Evolutionary conservation across 2,113 vertebrate genomes (phyloP), one percentile per base, ranked within the genome.

Genomic region (Ctenodactylus gundi): DNA sequence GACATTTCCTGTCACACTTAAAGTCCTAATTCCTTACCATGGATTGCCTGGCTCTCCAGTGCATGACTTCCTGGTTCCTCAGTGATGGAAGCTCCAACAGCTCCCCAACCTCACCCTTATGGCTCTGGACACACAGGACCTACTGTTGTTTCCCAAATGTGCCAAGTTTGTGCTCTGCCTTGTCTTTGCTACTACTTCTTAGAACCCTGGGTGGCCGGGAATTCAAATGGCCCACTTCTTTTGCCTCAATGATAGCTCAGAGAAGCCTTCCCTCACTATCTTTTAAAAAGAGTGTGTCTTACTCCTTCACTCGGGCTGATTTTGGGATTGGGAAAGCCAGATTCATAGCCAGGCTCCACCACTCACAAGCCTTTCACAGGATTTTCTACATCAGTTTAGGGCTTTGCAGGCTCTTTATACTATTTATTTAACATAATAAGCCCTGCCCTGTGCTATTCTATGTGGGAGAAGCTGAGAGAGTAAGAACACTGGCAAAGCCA

Each of bases 81-180:
- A 3, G 18, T 39, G 62, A 49, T 58, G 44, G 57, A 62, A 25
- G 7, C 0, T 6, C 46, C 36, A 75, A 49, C 49, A 49, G 55
- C 81, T 58, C 46, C 31, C 10, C 25, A 41, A 34, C 68, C 67
- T 25, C 12, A 9, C 36, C 12, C 84, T 44, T 31, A 44, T 85
- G 91, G 53, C 78, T 93, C 23, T 51, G 85, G 83, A 90, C 62
- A 84, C 90, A 91, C 67, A 78, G 92, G 65, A 27, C 62, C 46
- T 53, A 60, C 31, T 83, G 64, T 55, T 68, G 44, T 11, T n/a
- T 77, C 34, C 76, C 36, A 55, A 18, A 57, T 1, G 1, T 31
- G 57, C 73, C 53, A 5, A 27, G 85, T 65, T 86, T n/a, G n/a
- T 67, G 77, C 73, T 70, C 83, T 39, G 77, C 67, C 88, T 91